These are phyloP conservation scores for Saccopteryx leptura DNA, from an alignment of 2,113 vertebrate genomes.

Conservation along the genomic window DNA sequence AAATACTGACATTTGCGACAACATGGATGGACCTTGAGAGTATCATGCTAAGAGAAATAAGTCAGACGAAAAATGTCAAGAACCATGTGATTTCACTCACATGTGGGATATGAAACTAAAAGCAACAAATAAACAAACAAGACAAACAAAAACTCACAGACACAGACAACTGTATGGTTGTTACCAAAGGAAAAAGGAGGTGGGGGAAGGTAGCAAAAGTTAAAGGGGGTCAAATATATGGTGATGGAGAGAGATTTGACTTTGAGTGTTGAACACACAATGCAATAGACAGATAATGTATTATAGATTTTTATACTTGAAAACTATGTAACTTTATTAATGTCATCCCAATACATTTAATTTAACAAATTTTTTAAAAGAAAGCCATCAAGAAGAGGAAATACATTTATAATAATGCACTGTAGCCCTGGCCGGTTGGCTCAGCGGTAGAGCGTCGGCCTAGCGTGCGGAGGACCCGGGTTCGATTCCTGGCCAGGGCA, in stretches of 20 bases:
- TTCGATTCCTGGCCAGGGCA: too few relatives aligned
- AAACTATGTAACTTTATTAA: neutral
- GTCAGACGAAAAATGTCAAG: neutral
- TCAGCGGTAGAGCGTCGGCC: too few relatives aligned
- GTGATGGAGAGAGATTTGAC: neutral
- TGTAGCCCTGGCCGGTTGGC: too few relatives aligned
- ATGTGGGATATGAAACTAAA: neutral
- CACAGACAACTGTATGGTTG: neutral
- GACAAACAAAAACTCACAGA: neutral
- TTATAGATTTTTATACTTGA: neutral
- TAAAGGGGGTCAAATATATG: neutral
- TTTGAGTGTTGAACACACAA: neutral
- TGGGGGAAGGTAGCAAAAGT: neutral
- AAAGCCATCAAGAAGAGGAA: neutral
- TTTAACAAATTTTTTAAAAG: neutral
- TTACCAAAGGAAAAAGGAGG: neutral
- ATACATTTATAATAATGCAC: too few relatives aligned
- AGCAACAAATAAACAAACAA: neutral
- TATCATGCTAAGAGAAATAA: neutral
- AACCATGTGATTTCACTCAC: neutral
- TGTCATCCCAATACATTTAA: neutral
- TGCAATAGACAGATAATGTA: neutral
- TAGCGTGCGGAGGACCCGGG: too few relatives aligned
- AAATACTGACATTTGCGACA: neutral
- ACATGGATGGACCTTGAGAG: neutral